These are phyloP conservation scores for Rhagoletis zephyria DNA, from an alignment of 1,140 invertebrate genomes.

Conservation along the genomic window DNA sequence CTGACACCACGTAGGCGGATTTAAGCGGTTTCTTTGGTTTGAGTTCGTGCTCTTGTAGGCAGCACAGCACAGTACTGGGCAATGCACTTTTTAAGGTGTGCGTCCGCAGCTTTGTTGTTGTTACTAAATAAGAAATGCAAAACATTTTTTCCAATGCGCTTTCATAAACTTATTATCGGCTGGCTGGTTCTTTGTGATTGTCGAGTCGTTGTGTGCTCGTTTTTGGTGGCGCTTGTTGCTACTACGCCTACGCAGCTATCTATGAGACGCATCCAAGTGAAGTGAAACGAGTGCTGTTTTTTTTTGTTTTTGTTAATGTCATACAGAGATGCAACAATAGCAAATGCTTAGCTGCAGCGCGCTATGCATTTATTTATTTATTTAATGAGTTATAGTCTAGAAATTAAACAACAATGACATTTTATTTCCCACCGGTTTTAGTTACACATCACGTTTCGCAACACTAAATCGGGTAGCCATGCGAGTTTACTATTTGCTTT, in stretches of 20 bases:
- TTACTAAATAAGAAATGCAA: neutral
- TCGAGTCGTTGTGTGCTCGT: neutral
- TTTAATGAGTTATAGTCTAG: no score
- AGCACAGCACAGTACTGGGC: neutral
- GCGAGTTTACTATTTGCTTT: neutral
- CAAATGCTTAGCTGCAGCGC: neutral
- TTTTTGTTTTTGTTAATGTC: no score
- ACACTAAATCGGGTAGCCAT: neutral
- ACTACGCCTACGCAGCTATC: neutral
- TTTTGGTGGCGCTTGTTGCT: slow-evolving; percentile 3
- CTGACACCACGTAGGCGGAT: neutral
- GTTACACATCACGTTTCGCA: neutral
- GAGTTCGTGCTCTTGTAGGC: neutral
- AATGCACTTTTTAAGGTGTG: neutral
- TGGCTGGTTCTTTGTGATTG: neutral
- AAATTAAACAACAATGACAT: no score
- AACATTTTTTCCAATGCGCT: neutral
- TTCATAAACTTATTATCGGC: no score
- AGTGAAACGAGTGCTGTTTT: no score
- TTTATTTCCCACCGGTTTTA: neutral
- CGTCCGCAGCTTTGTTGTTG: neutral
- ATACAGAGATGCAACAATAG: neutral
- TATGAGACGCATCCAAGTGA: neutral
- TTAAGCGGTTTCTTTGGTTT: neutral
- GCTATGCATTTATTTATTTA: neutral